Evolutionary conservation across 2,888 invertebrate species (phyloP), one percentile per base, ranked within the genome.

Genomic region (Cosmia trapezina): DNA sequence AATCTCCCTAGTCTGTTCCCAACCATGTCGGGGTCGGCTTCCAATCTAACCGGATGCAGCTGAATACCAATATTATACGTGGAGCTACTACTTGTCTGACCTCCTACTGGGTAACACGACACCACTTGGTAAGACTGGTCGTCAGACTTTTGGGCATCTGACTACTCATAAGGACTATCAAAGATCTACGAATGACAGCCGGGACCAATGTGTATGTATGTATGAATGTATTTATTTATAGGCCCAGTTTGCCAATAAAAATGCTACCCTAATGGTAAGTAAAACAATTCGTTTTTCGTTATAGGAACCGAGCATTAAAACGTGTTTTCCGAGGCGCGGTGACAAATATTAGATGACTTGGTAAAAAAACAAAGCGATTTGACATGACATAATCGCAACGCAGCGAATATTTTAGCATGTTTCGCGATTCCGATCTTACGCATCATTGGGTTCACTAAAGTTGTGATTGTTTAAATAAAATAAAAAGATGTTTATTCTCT

Each of bases 311-410:
- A 28, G 28, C 28, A 28, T 28, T 28, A n/a, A n/a, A n/a, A 6
- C 41, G 17, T 41, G n/a, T 8, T 60, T 9, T 60, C 9, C 59
- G 14, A 41, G 22, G 5, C 3, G 9, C 41, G 5, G 22, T 22
- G 9, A 9, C 22, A 33, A 65, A 66, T 54, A 65, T 45, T 65
- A 11, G 14, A 56, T 53, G 57, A 75, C 57, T 69, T 8, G 12
- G 17, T 33, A 61, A 72, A 64, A 45, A 45, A 19, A 22, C 19
- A 60, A 70, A 63, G 37, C 63, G 43, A 59, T 60, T 77, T 63
- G 43, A 17, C 5, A 64, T 79, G 71, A 80, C 67, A 65, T 73
- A 81, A 78, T 62, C 17, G 19, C 59, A 68, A 82, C 62, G 51
- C 37, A 43, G 11, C 53, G 0, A 22, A 22, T 3, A 61, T 71